Percentiles rank a stretch among this genome's conserved stretches.
Conservation (phyloP, 2,888 invertebrate species). For the Phortica magna region DNA sequence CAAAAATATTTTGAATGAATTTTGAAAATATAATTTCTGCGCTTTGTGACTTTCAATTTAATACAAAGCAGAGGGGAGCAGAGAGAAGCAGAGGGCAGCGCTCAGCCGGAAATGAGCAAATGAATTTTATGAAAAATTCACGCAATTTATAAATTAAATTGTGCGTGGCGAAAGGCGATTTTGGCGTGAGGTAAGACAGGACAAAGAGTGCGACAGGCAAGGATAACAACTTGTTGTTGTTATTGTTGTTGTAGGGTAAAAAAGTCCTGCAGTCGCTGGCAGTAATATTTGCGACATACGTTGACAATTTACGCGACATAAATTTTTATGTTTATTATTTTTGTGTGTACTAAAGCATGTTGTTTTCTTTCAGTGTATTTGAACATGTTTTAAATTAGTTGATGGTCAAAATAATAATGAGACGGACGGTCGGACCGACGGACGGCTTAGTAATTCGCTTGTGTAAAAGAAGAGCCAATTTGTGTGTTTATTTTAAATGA, state of each 20-base stretch:
- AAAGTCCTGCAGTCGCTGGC: not conserved
- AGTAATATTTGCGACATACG: not conserved
- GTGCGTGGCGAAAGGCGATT: not conserved
- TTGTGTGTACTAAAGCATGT: not conserved
- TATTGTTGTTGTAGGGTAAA: not conserved
- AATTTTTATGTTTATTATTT: constrained; percentile 32
- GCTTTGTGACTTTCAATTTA: constrained; percentile 19
- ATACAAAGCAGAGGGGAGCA: not conserved
- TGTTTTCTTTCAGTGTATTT: not conserved
- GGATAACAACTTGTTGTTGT: not conserved
- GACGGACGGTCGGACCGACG: not conserved
- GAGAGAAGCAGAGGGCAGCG: not conserved
- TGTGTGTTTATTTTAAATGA: too few species aligned
- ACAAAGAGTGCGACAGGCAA: not conserved
- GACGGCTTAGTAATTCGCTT: not conserved
- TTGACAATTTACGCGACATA: constrained; percentile 25
- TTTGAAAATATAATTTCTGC: constrained; percentile 12
- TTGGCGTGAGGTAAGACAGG: not conserved
- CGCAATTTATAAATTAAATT: constrained; percentile 30
- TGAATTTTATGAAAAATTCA: constrained; percentile 15
- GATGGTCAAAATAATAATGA: not conserved
- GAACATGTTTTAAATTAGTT: constrained; percentile 9
- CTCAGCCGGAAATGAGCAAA: not conserved
- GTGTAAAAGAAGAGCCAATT: not conserved
- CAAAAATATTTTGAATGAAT: not conserved